phyloP scores from a whole-genome alignment of 2,888 invertebrate species.

The Bhutanitis thaidina region DNA sequence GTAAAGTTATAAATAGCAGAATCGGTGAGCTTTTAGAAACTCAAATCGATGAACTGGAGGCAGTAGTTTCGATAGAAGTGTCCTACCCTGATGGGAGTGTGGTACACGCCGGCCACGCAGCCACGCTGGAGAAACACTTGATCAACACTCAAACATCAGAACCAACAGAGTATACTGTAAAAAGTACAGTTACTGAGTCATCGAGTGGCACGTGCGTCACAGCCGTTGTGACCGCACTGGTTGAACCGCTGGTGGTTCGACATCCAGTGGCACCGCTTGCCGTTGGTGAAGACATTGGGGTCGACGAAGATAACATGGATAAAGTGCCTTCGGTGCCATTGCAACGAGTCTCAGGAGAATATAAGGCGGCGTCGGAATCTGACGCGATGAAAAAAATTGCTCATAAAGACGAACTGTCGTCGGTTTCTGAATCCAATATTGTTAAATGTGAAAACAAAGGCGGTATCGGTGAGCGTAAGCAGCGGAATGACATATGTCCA shows the following conservation, averaged over 20 bases:
- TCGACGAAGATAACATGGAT: conserved; percentile 82
- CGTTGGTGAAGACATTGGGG: conserved; percentile 84
- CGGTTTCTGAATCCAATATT: conserved; percentile 65
- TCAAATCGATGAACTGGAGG: conserved; percentile 26
- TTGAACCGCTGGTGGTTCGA: conserved; percentile 28
- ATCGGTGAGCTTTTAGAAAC: conserved; percentile 42
- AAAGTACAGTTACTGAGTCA: conserved; percentile 35
- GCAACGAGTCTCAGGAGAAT: conserved; percentile 46
- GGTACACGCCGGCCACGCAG: conserved; percentile 1
- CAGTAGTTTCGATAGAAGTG: conserved; percentile 5
- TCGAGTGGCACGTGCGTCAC: conserved; percentile 55
- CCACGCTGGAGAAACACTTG: conserved; percentile 36
- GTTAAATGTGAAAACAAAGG: conserved; percentile 66
- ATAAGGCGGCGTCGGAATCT: conserved; percentile 53
- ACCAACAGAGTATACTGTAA: conserved; percentile 53
- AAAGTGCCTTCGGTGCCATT: conserved; percentile 71
- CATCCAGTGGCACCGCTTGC: conserved; percentile 82
- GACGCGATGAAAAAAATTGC: conserved; percentile 60
- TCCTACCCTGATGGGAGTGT: conserved; percentile 19
- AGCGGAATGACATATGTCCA: conserved; percentile 92
- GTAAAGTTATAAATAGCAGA: conserved; percentile 40
- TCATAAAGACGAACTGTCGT: conserved; percentile 65
- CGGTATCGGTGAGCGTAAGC: conserved; percentile 57
- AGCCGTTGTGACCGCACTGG: conserved; percentile 4
- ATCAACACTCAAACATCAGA: conserved; percentile 66